Conservation (phyloP, 2,797 vertebrate genomes). For the Perodicticus potto region DNA sequence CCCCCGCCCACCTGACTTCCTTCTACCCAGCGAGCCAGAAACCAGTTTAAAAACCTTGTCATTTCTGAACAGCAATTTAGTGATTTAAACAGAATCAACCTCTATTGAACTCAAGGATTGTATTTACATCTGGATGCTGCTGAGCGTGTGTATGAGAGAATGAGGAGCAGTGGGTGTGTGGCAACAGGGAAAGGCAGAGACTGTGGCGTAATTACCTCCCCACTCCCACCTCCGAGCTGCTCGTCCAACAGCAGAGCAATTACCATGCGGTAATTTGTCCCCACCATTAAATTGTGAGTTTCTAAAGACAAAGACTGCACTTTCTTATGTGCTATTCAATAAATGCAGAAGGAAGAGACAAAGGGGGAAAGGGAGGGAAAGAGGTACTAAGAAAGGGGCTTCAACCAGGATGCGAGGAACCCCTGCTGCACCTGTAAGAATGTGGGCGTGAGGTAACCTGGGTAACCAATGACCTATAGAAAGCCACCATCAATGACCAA, state of each 20-base stretch:
- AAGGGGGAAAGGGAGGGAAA: too few relatives aligned
- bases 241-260: constrained; percentile 16
- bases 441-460: too few relatives aligned
- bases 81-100: constrained; percentile 31
- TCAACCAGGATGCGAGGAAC: too few relatives aligned
- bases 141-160: background rate
- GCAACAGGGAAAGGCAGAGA: background rate
- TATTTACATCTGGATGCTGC: constrained; percentile 10
- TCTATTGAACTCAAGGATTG: constrained; percentile 25
- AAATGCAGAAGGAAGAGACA: background rate
- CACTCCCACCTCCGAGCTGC: background rate
- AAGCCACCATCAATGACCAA: too few relatives aligned
- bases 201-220: constrained; percentile 18
- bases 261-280: background rate
- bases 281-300: background rate
- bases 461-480: too few relatives aligned
- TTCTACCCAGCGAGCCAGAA: background rate
- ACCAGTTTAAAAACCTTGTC: background rate
- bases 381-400: too few relatives aligned
- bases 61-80: constrained; percentile 51
- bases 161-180: background rate
- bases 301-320: background rate
- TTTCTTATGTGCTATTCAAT: background rate
- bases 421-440: too few relatives aligned
- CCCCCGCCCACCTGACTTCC: background rate